These are phyloP conservation scores for Gambelia wislizenii DNA, from an alignment of 2,797 vertebrate genomes.

Conservation along the genomic window DNA sequence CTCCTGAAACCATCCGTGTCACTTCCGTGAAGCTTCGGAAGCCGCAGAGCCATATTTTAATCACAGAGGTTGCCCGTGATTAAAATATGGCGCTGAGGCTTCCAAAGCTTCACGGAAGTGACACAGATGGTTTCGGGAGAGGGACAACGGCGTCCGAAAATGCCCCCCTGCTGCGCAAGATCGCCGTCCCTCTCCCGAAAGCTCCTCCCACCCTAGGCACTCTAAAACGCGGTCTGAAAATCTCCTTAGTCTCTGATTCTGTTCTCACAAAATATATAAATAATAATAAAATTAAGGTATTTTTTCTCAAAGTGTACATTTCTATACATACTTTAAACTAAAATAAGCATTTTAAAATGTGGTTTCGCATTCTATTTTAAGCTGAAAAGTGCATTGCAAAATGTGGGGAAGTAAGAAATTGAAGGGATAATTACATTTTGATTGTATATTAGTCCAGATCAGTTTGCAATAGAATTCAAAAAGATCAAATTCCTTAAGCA, in stretches of 20 bases:
- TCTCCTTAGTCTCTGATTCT: background rate
- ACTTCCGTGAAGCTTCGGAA: no score
- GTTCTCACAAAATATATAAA: background rate
- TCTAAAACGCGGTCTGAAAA: no score
- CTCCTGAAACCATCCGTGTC: no score
- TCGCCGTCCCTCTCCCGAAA: no score
- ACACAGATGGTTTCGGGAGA: no score
- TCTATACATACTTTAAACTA: background rate
- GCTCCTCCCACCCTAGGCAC: no score
- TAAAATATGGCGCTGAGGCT: no score
- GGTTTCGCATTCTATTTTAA: background rate
- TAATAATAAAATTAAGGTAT: background rate
- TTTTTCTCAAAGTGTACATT: background rate
- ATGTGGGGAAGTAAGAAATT: background rate
- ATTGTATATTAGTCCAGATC: background rate
- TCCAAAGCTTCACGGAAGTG: no score
- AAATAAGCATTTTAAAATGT: background rate
- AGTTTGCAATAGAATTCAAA: background rate
- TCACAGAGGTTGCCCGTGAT: no score
- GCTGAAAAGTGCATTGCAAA: background rate
- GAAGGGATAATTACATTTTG: background rate
- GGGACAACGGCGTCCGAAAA: no score
- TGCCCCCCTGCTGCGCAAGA: no score
- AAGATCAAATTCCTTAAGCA: background rate
- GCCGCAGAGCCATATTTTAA: no score